Base-by-base conservation (phyloP, 2,113 vertebrate species). In the Hiodon tergisus region DNA sequence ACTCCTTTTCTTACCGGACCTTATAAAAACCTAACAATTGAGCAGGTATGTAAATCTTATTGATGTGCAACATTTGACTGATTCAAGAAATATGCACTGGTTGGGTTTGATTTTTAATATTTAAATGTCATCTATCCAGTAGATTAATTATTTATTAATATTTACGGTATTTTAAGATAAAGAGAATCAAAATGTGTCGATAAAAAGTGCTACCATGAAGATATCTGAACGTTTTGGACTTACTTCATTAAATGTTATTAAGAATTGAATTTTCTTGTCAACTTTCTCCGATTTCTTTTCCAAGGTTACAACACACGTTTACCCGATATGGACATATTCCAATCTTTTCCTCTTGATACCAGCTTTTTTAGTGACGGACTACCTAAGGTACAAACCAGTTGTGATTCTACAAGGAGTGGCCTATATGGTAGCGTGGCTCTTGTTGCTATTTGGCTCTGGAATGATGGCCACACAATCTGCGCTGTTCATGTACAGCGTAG, bases 251-350 rank as follows among this genome's bases (percentile, higher is more conserved):
- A 52, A 55, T 52, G 4, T 46, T 59, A 10, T 6, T n/a, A n/a
- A n/a, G n/a, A n/a, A n/a, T n/a, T 8, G 48, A 8, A 17, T 75
- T 68, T 10, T 4, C 10, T 16, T 53, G 50, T 70, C 6, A 52
- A 54, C 4, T 69, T 58, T 4, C 46, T 66, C 14, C 74, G 10
- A 47, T 48, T 81, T 61, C 6, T 8, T 13, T 50, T 10, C 14
- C 51, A 79, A 93, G 94, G 89, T 95, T 72, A 91, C 87, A 76
- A 92, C 91, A 79, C 84, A 93, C 81, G 89, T 95, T 73, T 92
- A 91, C 71, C 92, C 94, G 8, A 89, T 93, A 52, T 94, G 91
- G 93, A 94, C 91, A 0, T 94, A 94, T 69, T 93, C 92, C 6
- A 92, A 89, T 72, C 71, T 94, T 83, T 78, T 83, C 14, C 84